phyloP scores from a whole-genome alignment of 2,113 vertebrate species.

The Sander lucioperca region DNA sequence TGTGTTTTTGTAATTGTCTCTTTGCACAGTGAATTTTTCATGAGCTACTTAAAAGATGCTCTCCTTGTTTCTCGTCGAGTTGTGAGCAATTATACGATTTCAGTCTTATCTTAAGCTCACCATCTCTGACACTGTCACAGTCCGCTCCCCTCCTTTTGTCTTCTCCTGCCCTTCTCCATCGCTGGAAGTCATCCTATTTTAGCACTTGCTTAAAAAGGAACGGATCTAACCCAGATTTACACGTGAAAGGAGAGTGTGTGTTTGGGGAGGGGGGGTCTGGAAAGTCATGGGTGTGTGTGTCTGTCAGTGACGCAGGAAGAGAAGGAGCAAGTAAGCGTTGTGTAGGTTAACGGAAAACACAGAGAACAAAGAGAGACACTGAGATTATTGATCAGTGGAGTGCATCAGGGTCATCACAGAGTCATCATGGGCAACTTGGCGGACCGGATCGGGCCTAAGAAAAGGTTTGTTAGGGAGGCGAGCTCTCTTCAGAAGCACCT shows the following conservation, averaged over 20 bases:
- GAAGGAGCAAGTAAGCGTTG: slow-evolving; percentile 46
- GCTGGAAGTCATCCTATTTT: slow-evolving; percentile 81
- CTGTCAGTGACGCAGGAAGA: slow-evolving; percentile 75
- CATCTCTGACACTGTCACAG: slow-evolving; percentile 26
- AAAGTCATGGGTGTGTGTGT: slow-evolving; percentile 57
- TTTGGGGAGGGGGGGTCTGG: slow-evolving; percentile 38
- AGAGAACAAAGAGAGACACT: slow-evolving; percentile 27
- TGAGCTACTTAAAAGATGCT: neutral
- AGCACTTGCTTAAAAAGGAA: slow-evolving; percentile 76
- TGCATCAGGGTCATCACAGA: slow-evolving; percentile 52
- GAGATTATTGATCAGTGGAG: slow-evolving; percentile 33
- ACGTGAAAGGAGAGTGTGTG: slow-evolving; percentile 22
- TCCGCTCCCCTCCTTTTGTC: slow-evolving; percentile 52
- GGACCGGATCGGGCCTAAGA: slow-evolving; percentile 77
- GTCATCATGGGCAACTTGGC: slow-evolving; percentile 82
- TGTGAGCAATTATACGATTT: neutral
- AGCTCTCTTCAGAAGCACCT: slow-evolving; percentile 80
- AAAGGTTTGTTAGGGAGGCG: slow-evolving; percentile 66
- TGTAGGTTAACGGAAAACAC: slow-evolving; percentile 54
- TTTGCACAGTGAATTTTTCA: neutral
- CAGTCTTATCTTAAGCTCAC: slow-evolving; percentile 11
- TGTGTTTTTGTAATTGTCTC: neutral
- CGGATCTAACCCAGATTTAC: slow-evolving; percentile 82
- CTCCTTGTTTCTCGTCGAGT: neutral
- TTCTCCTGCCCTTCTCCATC: slow-evolving; percentile 59